Evolutionary conservation across 2,113 vertebrate genomes (phyloP).

Genomic region (Peromyscus polionotus): DNA sequence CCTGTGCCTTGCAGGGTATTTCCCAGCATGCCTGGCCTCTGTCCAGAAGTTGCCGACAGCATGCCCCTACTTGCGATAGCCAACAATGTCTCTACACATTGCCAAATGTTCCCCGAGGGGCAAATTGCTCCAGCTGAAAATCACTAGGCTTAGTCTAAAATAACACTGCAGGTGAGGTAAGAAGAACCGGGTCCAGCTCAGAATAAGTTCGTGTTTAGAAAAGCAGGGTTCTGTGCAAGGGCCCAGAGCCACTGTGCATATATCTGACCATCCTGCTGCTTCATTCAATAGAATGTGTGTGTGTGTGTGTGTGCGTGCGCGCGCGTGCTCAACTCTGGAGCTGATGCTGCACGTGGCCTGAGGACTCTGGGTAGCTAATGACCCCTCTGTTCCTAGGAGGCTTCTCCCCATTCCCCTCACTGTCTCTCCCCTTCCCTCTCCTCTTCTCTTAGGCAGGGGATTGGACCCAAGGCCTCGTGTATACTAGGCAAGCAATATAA

Average conservation of each 20-base stretch:
- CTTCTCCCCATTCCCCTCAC: accelerated
- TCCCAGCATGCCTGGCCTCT: neutral
- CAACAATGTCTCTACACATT: neutral
- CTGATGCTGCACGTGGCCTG: neutral
- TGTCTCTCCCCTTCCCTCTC: neutral
- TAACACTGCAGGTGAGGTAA: neutral
- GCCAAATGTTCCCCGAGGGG: neutral
- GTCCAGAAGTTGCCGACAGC: neutral
- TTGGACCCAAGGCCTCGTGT: neutral
- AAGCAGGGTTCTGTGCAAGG: neutral
- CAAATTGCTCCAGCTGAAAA: neutral
- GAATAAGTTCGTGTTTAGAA: neutral
- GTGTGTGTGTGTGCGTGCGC: no score
- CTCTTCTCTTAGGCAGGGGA: neutral
- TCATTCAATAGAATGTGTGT: neutral
- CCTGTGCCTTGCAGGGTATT: neutral
- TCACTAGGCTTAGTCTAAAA: neutral
- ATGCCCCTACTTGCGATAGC: neutral
- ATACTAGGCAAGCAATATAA: neutral
- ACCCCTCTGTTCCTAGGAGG: neutral
- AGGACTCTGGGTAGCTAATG: neutral
- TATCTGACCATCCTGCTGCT: neutral
- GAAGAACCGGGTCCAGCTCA: neutral
- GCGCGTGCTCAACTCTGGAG: no score
- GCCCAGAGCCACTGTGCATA: neutral